Conservation (phyloP, 2,113 vertebrate species). For the Strigops habroptila region DNA sequence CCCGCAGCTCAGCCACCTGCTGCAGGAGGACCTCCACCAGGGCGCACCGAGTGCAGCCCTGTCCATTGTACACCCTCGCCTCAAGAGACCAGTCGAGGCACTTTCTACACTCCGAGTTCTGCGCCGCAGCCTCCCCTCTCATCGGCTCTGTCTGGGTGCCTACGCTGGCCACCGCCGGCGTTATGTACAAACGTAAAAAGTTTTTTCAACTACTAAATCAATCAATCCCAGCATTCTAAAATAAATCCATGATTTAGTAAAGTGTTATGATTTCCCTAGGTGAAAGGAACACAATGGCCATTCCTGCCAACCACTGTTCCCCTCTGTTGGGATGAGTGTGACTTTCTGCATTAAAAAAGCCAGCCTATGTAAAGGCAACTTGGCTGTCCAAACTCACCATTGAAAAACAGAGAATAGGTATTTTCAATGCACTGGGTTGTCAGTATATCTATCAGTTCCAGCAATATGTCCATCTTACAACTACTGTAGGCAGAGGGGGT, state of each 20-base stretch:
- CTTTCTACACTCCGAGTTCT: too few species aligned
- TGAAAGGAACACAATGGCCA: background rate
- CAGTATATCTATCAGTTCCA: background rate
- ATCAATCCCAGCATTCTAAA: background rate
- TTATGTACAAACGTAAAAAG: background rate
- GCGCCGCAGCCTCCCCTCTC: too few species aligned
- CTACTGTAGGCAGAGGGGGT: accelerated
- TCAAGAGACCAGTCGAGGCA: too few species aligned
- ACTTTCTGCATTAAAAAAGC: background rate
- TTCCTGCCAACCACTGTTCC: background rate
- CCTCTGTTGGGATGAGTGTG: background rate
- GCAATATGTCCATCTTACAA: background rate
- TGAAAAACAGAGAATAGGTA: background rate
- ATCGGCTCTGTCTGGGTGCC: too few species aligned
- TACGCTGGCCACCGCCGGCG: too few species aligned
- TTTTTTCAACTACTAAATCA: background rate
- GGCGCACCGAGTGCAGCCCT: too few species aligned
- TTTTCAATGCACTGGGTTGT: accelerated
- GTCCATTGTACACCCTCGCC: too few species aligned
- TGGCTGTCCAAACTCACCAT: background rate
- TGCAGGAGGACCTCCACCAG: too few species aligned
- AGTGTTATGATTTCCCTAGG: background rate
- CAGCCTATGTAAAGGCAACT: background rate
- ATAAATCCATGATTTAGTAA: background rate
- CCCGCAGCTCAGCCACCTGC: too few species aligned